Evolutionary conservation across 2,888 invertebrate genomes (phyloP).

Genomic region (Venustoraphidia nigricollis): DNA sequence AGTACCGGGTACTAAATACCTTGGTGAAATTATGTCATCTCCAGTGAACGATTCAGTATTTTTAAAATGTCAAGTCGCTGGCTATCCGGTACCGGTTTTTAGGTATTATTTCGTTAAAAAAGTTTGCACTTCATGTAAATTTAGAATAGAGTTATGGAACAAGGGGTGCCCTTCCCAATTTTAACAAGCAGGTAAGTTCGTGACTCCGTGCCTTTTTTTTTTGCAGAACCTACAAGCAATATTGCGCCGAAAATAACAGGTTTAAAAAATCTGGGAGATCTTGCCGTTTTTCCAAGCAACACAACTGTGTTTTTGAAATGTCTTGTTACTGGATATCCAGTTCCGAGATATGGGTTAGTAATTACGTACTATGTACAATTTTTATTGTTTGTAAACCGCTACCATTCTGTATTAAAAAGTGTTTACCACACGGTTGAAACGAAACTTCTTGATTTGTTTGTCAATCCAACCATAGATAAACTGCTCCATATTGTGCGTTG

Average conservation of each 20-base stretch:
- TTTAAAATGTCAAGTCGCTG: constrained; percentile 31
- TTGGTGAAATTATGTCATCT: constrained; percentile 32
- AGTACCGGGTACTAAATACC: constrained; percentile 31
- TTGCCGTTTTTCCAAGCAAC: constrained; percentile 34
- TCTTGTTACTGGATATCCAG: constrained; percentile 37
- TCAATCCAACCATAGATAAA: no score
- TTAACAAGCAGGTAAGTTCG: constrained; percentile 19
- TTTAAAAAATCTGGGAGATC: constrained; percentile 39
- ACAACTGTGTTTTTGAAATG: constrained; percentile 47
- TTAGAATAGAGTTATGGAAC: no score
- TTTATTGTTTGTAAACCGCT: no score
- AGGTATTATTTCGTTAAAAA: no score
- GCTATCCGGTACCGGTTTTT: constrained; percentile 26
- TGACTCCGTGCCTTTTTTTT: constrained; percentile 2
- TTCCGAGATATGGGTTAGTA: constrained; percentile 35
- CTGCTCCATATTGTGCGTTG: no score
- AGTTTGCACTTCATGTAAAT: no score
- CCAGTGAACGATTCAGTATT: constrained; percentile 25
- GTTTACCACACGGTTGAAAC: no score
- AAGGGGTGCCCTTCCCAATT: no score
- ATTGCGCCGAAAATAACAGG: constrained; percentile 45
- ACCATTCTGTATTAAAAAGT: no score
- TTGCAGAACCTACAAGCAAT: constrained; percentile 41
- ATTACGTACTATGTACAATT: no score
- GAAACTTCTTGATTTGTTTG: no score